Percentiles rank a stretch among this genome's conserved stretches.
These are phyloP conservation scores for Hypomecis atomaria DNA, from an alignment of 2,888 invertebrate species.

Conservation along the genomic window DNA sequence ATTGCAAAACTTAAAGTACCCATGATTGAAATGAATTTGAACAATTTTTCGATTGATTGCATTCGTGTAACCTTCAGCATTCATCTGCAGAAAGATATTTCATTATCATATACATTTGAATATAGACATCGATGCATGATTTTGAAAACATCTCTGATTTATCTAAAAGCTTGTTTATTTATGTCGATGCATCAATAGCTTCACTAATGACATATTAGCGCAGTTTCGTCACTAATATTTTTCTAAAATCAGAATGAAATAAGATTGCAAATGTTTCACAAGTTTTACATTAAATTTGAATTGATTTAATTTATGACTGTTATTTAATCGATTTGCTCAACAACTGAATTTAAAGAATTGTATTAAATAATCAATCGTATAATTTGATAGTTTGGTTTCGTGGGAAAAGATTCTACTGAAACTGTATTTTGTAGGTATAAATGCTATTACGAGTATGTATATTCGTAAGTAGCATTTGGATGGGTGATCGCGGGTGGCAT, in stretches of 20 bases:
- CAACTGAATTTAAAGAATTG: too few relatives aligned
- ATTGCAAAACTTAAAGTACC: conserved; percentile 52
- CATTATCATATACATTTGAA: not conserved
- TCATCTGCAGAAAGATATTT: conserved; percentile 22
- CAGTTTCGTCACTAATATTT: not conserved
- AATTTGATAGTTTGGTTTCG: too few relatives aligned
- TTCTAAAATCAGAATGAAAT: not conserved
- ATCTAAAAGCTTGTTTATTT: not conserved
- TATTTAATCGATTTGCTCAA: too few relatives aligned
- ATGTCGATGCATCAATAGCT: not conserved
- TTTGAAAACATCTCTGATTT: not conserved
- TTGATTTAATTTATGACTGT: not conserved
- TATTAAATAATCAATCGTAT: too few relatives aligned
- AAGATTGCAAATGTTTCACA: conserved; percentile 2
- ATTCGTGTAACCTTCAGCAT: conserved; percentile 53
- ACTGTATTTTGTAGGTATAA: too few relatives aligned
- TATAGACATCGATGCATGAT: not conserved
- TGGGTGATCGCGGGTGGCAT: too few relatives aligned
- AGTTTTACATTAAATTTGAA: not conserved
- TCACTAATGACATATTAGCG: not conserved
- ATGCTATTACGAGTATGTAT: too few relatives aligned
- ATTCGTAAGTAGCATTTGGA: too few relatives aligned
- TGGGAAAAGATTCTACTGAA: too few relatives aligned
- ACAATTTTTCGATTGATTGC: conserved; percentile 57
- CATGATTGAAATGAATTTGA: conserved; percentile 57